Evolutionary conservation across 2,888 invertebrate genomes (phyloP).

Genomic region (Drosophila meridionalis): DNA sequence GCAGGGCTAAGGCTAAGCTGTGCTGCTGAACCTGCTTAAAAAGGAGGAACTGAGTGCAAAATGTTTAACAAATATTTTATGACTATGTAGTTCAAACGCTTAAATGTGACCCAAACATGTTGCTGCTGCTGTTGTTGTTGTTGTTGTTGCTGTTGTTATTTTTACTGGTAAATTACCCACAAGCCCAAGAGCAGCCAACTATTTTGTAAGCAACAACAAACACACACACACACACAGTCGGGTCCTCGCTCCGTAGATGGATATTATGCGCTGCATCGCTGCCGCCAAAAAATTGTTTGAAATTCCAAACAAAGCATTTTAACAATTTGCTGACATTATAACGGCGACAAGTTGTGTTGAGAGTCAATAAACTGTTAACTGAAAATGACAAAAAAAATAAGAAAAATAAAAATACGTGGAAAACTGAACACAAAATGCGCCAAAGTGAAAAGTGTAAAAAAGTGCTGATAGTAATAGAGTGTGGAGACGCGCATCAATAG

Average conservation of each 20-base stretch:
- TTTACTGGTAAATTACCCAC: slow-evolving; percentile 73
- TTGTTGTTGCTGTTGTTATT: slow-evolving; percentile 40
- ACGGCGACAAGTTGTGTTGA: slow-evolving; percentile 76
- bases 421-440: slow-evolving; percentile 44
- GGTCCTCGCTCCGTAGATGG: slow-evolving; percentile 9
- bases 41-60: slow-evolving; percentile 74
- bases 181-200: slow-evolving; percentile 55
- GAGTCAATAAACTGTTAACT: slow-evolving; percentile 80
- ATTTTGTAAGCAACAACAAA: slow-evolving; percentile 41
- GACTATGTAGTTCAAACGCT: slow-evolving; percentile 77
- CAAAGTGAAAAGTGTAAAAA: slow-evolving; percentile 65
- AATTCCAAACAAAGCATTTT: slow-evolving; percentile 79
- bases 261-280: slow-evolving; percentile 40
- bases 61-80: slow-evolving; percentile 79
- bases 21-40: slow-evolving; percentile 67
- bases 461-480: slow-evolving; percentile 77
- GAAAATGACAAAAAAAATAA: slow-evolving; percentile 30
- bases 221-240: not conserved
- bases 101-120: slow-evolving; percentile 63
- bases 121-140: slow-evolving; percentile 31
- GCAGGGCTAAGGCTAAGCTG: slow-evolving; percentile 19
- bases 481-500: slow-evolving; percentile 72
- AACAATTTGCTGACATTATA: slow-evolving; percentile 80
- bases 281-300: slow-evolving; percentile 74
- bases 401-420: slow-evolving; percentile 3